Conservation (phyloP, 2,888 invertebrate genomes). For the Drosophila trichaetosa region DNA sequence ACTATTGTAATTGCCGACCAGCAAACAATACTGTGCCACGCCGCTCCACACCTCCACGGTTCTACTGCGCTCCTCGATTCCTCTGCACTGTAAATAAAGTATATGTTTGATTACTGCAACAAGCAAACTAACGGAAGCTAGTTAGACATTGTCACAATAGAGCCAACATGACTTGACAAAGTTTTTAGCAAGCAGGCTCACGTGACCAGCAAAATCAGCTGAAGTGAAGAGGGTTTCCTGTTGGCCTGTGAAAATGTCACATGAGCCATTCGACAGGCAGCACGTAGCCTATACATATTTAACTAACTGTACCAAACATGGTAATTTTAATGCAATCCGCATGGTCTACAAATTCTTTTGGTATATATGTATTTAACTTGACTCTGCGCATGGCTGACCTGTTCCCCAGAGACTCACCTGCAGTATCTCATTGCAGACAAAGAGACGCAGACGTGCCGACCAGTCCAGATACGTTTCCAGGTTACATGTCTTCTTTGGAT, state of each 20-base stretch:
- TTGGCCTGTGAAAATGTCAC: conserved; percentile 4
- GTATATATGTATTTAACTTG: conserved; percentile 12
- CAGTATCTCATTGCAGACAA: conserved; percentile 85
- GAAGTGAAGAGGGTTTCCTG: neutral
- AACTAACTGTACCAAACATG: conserved; percentile 30
- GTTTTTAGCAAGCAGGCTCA: conserved; percentile 15
- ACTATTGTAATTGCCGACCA: conserved; percentile 85
- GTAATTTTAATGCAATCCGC: conserved; percentile 31
- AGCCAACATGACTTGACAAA: conserved; percentile 14
- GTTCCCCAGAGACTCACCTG: conserved; percentile 80
- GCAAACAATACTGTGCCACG: conserved; percentile 84
- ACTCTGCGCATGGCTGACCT: conserved; percentile 25
- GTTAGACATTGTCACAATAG: conserved; percentile 15
- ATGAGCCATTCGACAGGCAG: neutral
- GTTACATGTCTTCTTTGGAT: conserved; percentile 85
- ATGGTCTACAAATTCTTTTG: conserved; percentile 22
- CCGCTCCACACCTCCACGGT: conserved; percentile 85
- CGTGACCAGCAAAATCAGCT: conserved; percentile 13
- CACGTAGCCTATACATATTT: conserved; percentile 42
- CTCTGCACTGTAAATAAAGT: conserved; percentile 76
- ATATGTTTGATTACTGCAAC: conserved; percentile 6
- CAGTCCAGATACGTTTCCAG: conserved; percentile 85
- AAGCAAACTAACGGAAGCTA: conserved; percentile 18
- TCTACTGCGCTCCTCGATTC: conserved; percentile 83
- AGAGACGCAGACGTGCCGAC: conserved; percentile 84